Conservation (phyloP, 2,113 vertebrate species). For the Scopus umbretta region DNA sequence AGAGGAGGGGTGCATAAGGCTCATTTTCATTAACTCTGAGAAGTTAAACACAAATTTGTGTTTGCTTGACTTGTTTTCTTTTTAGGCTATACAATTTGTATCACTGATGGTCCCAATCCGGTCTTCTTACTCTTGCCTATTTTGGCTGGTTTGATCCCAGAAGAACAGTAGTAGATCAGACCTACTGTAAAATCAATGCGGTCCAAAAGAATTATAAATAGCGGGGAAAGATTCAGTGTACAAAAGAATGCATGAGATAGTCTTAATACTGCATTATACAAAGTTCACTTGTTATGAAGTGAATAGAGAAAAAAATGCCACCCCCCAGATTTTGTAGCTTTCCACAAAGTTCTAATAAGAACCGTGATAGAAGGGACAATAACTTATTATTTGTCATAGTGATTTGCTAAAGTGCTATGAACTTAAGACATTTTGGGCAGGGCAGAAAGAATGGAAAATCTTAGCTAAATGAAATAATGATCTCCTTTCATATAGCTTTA, state of each 20-base stretch:
- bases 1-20: not conserved
- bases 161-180: constrained; percentile 28
- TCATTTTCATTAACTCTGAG: not conserved
- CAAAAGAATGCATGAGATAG: constrained; percentile 13
- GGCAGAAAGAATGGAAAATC: constrained; percentile 54
- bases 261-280: constrained; percentile 19
- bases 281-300: constrained; percentile 47
- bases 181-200: not conserved
- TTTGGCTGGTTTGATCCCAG: constrained; percentile 6
- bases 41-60: not conserved
- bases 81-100: not conserved
- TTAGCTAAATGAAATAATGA: constrained; percentile 62
- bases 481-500: constrained; percentile 58
- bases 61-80: not conserved
- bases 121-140: not conserved
- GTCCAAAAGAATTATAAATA: not conserved
- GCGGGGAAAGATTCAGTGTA: not conserved
- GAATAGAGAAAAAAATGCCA: constrained; percentile 20
- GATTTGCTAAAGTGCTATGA: constrained; percentile 38
- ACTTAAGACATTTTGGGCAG: constrained; percentile 60
- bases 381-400: constrained; percentile 19
- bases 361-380: constrained; percentile 2
- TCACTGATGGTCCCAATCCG: not conserved
- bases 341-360: constrained; percentile 21
- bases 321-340: constrained; percentile 23